Evolutionary conservation across 2,113 vertebrate species (phyloP).

Genomic region (Calidris pygmaea): DNA sequence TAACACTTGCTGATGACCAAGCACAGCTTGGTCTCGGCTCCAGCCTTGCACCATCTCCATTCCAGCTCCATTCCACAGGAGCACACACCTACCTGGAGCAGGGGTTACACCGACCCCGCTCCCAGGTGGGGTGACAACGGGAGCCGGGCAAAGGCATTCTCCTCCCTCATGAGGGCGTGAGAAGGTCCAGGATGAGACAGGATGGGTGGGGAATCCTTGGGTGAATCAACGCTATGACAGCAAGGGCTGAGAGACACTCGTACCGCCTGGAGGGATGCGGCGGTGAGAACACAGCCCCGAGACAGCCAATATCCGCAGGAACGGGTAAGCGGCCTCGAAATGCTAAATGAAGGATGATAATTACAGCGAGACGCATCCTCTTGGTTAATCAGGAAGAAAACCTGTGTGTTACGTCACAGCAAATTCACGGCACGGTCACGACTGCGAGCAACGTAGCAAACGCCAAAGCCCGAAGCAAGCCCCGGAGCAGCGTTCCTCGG

Average conservation of each 20-base stretch:
- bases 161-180: background rate
- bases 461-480: background rate
- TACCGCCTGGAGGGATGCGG: background rate
- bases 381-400: conserved; percentile 35
- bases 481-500: background rate
- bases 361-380: background rate
- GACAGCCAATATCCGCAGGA: background rate
- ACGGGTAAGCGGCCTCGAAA: background rate
- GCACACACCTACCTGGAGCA: fast-evolving
- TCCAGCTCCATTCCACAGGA: background rate
- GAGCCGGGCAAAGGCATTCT: background rate
- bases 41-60: background rate
- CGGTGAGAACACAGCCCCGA: background rate
- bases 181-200: background rate
- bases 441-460: background rate
- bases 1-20: fast-evolving
- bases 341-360: conserved; percentile 37
- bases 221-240: conserved; percentile 22
- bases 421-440: fast-evolving
- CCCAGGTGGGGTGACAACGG: background rate
- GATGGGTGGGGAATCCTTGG: conserved; percentile 13
- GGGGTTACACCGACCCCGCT: background rate
- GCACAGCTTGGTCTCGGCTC: background rate
- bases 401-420: background rate
- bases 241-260: background rate